Base-by-base conservation (phyloP, 37 sponge, comb jelly and placozoan genomes). In the Diacarnus erythraeanus region DNA sequence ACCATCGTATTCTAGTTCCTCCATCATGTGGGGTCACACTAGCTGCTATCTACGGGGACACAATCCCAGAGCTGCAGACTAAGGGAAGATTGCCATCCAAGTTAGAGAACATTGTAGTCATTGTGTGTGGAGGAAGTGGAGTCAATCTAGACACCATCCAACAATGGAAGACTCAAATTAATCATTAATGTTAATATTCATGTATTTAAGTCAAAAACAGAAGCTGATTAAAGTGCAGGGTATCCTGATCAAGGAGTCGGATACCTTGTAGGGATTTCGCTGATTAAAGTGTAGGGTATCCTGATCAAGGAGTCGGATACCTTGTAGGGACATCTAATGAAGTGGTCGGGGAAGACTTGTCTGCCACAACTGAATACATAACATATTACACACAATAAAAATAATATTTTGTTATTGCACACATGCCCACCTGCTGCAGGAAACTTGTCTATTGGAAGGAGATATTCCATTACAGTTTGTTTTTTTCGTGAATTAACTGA, bases 11-110 rank as follows among this genome's bases (percentile, higher is more conserved):
- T 71, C 72, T 96, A 29, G 94, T 98, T 69, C 87, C 93, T 41
- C 92, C 94, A 21, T 84, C 99, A 0, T 98, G 99, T 93, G 99
- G 99, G 0, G 96, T 92, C 20, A 87, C 96, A 1, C 77, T 98
- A 17, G 80, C 99, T 37, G 92, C 83, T 0, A 81, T 89, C 22
- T 96, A 96, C 78, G 75, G 72, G 2, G 72, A 63, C 35, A 36
- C 51, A 2, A 42, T 92, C 20, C 4, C 44, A 1, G 39, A 80
- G 0, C 81, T 91, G 38, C 92, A 88, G 67, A 38, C 54, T 26
- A 44, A 67, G 0, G 91, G 89, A 31, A 25, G 56, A 41, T 78
- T 93, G 2, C 91, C 97, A 61, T 21, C 35, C 6, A 23, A 56
- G 0, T 34, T 76, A 20, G 39, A 64, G 29, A 77, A 84, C 63